Evolutionary conservation across 2,797 vertebrate genomes (phyloP).

Genomic region (Melanogrammus aeglefinus): DNA sequence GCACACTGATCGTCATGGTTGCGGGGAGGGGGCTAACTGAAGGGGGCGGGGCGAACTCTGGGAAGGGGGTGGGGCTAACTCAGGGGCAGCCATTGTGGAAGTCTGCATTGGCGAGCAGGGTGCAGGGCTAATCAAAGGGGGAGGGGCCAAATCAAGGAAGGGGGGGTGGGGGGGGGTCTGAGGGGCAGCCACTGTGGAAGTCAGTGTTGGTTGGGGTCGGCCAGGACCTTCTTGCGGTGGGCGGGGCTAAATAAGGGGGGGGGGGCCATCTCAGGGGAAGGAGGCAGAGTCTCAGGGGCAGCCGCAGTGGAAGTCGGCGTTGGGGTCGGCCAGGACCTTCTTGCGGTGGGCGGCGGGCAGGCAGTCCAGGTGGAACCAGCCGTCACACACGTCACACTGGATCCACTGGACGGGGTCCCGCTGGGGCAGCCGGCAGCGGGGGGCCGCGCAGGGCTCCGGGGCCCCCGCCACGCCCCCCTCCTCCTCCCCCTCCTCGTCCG

Average conservation of each 20-base stretch:
- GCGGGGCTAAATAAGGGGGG: conserved; percentile 36
- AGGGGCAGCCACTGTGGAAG: conserved; percentile 81
- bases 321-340: conserved; percentile 74
- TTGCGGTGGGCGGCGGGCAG: conserved; percentile 74
- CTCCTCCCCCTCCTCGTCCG: conserved; percentile 39
- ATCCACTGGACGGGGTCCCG: conserved; percentile 88
- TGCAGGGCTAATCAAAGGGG: conserved; percentile 37
- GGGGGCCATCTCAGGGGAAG: not conserved
- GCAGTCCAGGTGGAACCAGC: conserved; percentile 84
- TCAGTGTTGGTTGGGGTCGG: conserved; percentile 76
- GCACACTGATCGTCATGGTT: no score
- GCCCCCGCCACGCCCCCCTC: conserved; percentile 23
- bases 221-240: conserved; percentile 71
- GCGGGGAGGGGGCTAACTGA: not conserved
- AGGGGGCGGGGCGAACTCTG: not conserved
- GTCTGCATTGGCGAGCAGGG: conserved; percentile 77
- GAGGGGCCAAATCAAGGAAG: not conserved
- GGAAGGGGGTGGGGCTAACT: not conserved
- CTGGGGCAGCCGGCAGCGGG: conserved; percentile 75
- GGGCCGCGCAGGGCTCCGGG: conserved; percentile 77
- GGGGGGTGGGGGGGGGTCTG: conserved; percentile 24
- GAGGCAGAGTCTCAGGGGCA: conserved; percentile 61
- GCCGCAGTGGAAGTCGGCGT: conserved; percentile 81
- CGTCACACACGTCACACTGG: conserved; percentile 84
- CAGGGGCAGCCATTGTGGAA: conserved; percentile 81